phyloP scores from a whole-genome alignment of 2,113 vertebrate genomes.

The Charadrius vociferus region DNA sequence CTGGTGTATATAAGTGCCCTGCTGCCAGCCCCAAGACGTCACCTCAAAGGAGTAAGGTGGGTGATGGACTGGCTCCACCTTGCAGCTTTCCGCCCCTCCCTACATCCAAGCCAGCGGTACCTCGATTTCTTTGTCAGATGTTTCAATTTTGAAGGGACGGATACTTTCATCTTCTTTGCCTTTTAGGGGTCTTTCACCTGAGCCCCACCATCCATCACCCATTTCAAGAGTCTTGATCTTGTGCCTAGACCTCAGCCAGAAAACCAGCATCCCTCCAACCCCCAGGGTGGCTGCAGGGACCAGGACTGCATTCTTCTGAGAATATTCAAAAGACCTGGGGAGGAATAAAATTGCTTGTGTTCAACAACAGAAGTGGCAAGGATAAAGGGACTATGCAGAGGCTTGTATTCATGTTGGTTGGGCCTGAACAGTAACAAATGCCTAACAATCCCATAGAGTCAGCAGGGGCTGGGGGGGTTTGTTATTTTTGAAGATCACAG shows the following conservation, averaged over 20 bases:
- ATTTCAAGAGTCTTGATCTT: conserved; percentile 76
- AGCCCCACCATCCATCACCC: conserved; percentile 87
- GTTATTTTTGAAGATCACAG: neutral
- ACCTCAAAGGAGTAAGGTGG: neutral
- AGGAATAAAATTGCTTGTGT: neutral
- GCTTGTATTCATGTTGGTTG: neutral
- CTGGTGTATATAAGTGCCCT: neutral
- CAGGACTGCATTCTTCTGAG: conserved; percentile 58
- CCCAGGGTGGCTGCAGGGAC: conserved; percentile 66
- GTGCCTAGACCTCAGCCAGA: conserved; percentile 66
- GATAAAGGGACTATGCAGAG: neutral
- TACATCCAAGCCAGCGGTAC: conserved; percentile 31
- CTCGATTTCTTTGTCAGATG: conserved; percentile 80
- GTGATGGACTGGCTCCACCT: neutral
- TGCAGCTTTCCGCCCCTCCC: neutral
- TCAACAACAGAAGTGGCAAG: neutral
- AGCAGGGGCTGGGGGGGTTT: neutral
- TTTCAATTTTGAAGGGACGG: conserved; percentile 76
- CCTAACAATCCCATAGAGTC: neutral
- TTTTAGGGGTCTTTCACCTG: conserved; percentile 57
- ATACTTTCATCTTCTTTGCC: conserved; percentile 73
- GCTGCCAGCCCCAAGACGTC: neutral
- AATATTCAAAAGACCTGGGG: conserved; percentile 49
- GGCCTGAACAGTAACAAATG: neutral
- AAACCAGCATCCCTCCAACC: conserved; percentile 74